These are phyloP conservation scores for Onychorhynchus coronatus DNA, from an alignment of 2,113 vertebrate species.

Conservation along the genomic window DNA sequence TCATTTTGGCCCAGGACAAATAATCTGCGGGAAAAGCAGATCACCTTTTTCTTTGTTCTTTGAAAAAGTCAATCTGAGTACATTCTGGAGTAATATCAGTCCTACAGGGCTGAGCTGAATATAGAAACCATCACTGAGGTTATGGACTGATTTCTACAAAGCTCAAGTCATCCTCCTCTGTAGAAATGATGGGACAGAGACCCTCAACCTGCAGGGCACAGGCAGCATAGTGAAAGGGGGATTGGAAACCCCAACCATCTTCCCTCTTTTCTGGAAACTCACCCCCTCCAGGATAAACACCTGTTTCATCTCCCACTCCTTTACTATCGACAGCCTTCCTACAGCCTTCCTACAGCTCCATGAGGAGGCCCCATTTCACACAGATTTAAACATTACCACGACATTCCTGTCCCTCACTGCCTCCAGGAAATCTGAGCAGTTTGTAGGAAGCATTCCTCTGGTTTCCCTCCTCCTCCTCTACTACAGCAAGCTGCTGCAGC, in stretches of 20 bases:
- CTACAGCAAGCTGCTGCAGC: neutral
- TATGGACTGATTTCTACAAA: neutral
- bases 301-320: slow-evolving; percentile 4
- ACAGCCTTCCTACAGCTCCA: neutral
- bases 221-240: neutral
- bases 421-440: slow-evolving; percentile 17
- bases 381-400: neutral
- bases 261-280: neutral
- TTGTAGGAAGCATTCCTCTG: neutral
- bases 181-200: rapidly evolving
- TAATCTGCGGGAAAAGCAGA: neutral
- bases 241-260: neutral
- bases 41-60: neutral
- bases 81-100: neutral
- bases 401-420: neutral
- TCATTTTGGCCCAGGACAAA: neutral
- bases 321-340: neutral
- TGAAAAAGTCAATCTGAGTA: neutral
- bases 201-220: neutral
- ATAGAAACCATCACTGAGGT: neutral
- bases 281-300: neutral
- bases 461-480: neutral
- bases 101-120: neutral
- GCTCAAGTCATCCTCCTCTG: neutral
- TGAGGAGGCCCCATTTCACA: neutral